These are phyloP conservation scores for Psylliodes chrysocephalus DNA, from an alignment of 2,888 invertebrate species.

Conservation along the genomic window DNA sequence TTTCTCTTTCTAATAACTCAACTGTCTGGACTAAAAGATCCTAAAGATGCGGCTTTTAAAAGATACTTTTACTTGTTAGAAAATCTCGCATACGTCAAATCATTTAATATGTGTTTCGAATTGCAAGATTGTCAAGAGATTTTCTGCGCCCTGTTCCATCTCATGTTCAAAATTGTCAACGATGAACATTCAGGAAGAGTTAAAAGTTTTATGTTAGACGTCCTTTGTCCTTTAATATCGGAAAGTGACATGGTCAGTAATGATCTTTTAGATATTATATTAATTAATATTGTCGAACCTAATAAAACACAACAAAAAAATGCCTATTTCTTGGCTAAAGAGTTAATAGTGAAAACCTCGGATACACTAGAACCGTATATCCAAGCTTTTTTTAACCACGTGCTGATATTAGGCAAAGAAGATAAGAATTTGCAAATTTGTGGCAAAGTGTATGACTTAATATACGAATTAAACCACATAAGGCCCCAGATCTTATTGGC, in stretches of 20 bases:
- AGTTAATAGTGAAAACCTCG: slow-evolving; percentile 89
- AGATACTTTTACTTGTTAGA: slow-evolving; percentile 96
- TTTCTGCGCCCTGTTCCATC: slow-evolving; percentile 90
- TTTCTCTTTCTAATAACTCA: slow-evolving; percentile 96
- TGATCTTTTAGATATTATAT: slow-evolving; percentile 91
- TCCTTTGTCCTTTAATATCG: slow-evolving; percentile 91
- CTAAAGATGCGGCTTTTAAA: slow-evolving; percentile 97
- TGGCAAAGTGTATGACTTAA: slow-evolving; percentile 91
- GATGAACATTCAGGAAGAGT: slow-evolving; percentile 97
- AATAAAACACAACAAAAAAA: slow-evolving; percentile 89
- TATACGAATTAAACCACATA: slow-evolving; percentile 95
- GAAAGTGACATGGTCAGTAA: slow-evolving; percentile 96
- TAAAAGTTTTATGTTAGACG: slow-evolving; percentile 96
- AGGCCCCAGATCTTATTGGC: slow-evolving; percentile 87
- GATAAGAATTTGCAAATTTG: slow-evolving; percentile 83
- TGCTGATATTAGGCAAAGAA: slow-evolving; percentile 88
- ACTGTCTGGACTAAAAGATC: slow-evolving; percentile 91
- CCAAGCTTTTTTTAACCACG: slow-evolving; percentile 97
- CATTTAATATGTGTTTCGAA: slow-evolving; percentile 98
- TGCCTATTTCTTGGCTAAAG: slow-evolving; percentile 90
- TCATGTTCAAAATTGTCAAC: slow-evolving; percentile 96
- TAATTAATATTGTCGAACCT: slow-evolving; percentile 95
- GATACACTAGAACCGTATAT: slow-evolving; percentile 95
- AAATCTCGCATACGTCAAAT: slow-evolving; percentile 97
- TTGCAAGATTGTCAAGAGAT: slow-evolving; percentile 97